These are phyloP conservation scores for Cactoblastis cactorum DNA, from an alignment of 2,888 invertebrate genomes.

Conservation along the genomic window DNA sequence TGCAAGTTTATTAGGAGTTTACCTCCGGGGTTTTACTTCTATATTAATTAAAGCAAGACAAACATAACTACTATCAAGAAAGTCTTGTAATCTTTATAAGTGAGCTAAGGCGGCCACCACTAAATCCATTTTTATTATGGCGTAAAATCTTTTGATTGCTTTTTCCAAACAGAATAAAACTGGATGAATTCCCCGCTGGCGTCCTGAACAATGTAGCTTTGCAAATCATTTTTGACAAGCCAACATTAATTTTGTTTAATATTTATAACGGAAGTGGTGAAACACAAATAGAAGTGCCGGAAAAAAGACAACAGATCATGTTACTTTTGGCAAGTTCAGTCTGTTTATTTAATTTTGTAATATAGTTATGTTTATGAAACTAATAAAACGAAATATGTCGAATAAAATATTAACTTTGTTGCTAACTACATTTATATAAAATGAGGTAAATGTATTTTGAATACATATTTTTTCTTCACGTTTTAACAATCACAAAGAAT, in stretches of 20 bases:
- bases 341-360: no score
- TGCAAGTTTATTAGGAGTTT: no score
- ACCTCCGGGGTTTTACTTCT: no score
- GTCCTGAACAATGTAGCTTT: background rate
- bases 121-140: slow-evolving; percentile 12
- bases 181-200: slow-evolving; percentile 5
- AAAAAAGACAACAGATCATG: background rate
- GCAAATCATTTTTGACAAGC: slow-evolving; percentile 10
- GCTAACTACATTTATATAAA: no score
- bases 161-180: slow-evolving; percentile 9
- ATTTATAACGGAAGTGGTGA: background rate
- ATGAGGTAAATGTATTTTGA: no score
- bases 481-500: no score
- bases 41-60: no score
- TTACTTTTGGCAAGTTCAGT: no score
- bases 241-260: slow-evolving; percentile 9
- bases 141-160: slow-evolving; percentile 10
- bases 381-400: no score
- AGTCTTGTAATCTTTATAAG: background rate
- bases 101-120: background rate
- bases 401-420: no score
- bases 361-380: no score
- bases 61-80: background rate
- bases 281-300: background rate
- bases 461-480: no score